Conservation (phyloP, 2,113 vertebrate genomes). For the Scortum barcoo region DNA sequence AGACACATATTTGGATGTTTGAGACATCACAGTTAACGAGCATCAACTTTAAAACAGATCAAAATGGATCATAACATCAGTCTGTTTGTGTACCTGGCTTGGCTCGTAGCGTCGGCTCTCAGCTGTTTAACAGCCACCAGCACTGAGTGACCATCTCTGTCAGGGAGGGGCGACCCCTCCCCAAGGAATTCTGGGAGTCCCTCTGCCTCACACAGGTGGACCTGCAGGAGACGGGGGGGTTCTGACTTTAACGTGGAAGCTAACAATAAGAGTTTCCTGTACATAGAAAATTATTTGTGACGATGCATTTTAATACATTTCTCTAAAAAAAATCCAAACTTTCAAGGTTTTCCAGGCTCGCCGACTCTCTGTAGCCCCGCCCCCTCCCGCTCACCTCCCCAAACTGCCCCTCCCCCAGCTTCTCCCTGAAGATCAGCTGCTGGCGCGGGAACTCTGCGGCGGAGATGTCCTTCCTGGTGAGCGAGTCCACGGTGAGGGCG, state of each 20-base stretch:
- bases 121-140: constrained; percentile 90
- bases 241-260: background rate
- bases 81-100: constrained; percentile 80
- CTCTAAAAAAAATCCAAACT: background rate
- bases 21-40: too few species aligned
- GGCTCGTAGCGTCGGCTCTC: constrained; percentile 86
- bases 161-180: constrained; percentile 78
- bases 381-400: constrained; percentile 83
- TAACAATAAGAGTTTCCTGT: background rate
- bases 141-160: constrained; percentile 75
- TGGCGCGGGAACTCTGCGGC: constrained; percentile 88
- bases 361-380: background rate
- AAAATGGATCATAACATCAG: background rate
- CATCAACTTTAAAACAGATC: background rate
- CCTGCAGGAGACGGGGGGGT: constrained; percentile 71
- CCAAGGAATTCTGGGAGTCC: constrained; percentile 86
- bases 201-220: constrained; percentile 88
- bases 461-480: constrained; percentile 89
- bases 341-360: background rate
- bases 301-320: background rate
- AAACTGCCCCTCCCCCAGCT: constrained; percentile 90
- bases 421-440: constrained; percentile 87
- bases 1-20: too few species aligned
- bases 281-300: background rate
- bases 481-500: constrained; percentile 88